Evolutionary conservation across 2,888 invertebrate species (phyloP), one percentile per base, ranked within the genome.

Genomic region (Abscondita cerata): DNA sequence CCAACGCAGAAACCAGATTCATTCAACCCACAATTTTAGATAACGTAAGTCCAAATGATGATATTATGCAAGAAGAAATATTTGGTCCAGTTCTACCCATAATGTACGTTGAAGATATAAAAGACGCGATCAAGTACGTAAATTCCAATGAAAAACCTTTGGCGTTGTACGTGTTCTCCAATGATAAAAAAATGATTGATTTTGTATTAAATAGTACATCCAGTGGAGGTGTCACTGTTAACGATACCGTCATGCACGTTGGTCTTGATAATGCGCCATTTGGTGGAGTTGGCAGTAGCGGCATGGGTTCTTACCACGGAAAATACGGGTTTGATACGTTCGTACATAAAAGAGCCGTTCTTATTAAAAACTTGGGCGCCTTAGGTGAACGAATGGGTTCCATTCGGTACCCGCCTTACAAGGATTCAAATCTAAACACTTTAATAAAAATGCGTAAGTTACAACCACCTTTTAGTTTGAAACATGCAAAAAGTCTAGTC

Each of bases 31-130:
- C 96, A 0, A 84, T 98, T 58, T 69, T 93, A 46, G 79, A 85
- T 12, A 89, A 95, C 76, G 92, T 95, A 0, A 86, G 87, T 59
- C 81, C 85, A 0, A 83, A 83, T 1, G 96, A 96, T 82, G 86
- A 88, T 34, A 79, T 92, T 2, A 93, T 93, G 93, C 87, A 89
- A 70, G 91, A 97, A 72, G 98, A 98, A 86, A 96, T 98, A 71
- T 99, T 98, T 80, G 98, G 98, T 0, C 98, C 98, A 2, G 86
- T 99, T 71, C 84, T 98, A 68, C 98, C 98, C 0, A 91, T 99
- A 59, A 79, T 96, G 5, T 89, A 87, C 53, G 87, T 97, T 1
- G 87, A 89, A 61, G 90, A 90, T 78, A 90, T 92, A 11, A 90
- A 90, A 63, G 95, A 96, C 77, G 97, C 98, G 0, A 93, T 98